Conservation (phyloP, 2,888 invertebrate genomes). For the Cheilosia vulpina region DNA sequence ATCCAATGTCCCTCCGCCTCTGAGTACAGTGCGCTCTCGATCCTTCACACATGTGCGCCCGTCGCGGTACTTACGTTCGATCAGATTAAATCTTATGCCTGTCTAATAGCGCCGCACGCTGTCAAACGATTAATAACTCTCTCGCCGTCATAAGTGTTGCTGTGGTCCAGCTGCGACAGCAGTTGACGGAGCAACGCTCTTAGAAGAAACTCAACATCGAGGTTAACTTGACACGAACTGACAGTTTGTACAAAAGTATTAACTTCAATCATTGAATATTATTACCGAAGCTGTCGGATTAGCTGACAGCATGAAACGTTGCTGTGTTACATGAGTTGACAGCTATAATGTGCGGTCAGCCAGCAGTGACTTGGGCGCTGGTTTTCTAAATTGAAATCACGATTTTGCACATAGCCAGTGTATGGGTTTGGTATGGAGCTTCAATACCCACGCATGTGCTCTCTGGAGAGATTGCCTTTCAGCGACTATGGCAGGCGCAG, state of each 20-base stretch:
- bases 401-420: conserved; percentile 27
- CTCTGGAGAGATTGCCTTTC: conserved; percentile 66
- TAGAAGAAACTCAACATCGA: conserved; percentile 69
- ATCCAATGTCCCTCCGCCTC: not conserved
- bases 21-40: conserved; percentile 18
- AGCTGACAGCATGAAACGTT: conserved; percentile 76
- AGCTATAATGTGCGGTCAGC: conserved; percentile 76
- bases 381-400: conserved; percentile 59
- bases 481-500: conserved; percentile 54
- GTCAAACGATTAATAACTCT: conserved; percentile 71
- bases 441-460: conserved; percentile 65
- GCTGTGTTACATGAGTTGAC: conserved; percentile 77
- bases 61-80: conserved; percentile 60
- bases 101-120: conserved; percentile 68
- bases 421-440: conserved; percentile 49
- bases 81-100: conserved; percentile 67
- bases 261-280: conserved; percentile 78
- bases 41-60: conserved; percentile 48
- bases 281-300: conserved; percentile 77
- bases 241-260: conserved; percentile 78
- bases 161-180: conserved; percentile 43
- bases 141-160: conserved; percentile 55
- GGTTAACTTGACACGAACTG: conserved; percentile 77
- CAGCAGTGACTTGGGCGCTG: conserved; percentile 60
- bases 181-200: conserved; percentile 55